Conservation (phyloP, 2,113 vertebrate genomes). For the Micronycteris hirsuta region DNA sequence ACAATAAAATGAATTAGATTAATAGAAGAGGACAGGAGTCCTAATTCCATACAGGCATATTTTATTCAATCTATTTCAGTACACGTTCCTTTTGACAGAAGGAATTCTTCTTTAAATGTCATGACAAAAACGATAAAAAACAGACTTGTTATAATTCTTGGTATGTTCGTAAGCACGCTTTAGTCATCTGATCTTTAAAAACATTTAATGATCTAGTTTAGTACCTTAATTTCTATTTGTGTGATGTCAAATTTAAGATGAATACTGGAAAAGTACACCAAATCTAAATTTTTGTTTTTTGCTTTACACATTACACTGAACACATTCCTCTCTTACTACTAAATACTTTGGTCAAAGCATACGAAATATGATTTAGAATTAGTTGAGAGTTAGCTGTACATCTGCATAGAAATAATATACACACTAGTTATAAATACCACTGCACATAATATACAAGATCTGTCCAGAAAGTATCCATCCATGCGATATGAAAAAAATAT, state of each 20-base stretch:
- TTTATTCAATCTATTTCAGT: constrained; percentile 23
- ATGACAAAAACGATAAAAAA: not conserved
- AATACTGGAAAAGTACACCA: not conserved
- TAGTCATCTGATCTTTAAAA: not conserved
- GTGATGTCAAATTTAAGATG: not conserved
- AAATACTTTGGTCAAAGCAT: not conserved
- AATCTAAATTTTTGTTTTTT: not conserved
- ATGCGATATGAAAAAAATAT: too few relatives aligned
- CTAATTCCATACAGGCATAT: not conserved
- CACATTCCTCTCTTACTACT: not conserved
- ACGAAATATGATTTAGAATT: not conserved
- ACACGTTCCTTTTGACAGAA: constrained; percentile 15
- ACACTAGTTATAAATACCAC: not conserved
- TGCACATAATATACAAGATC: not conserved
- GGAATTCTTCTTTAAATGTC: constrained; percentile 45
- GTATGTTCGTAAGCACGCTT: not conserved
- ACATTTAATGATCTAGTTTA: not conserved
- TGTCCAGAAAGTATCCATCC: too few relatives aligned
- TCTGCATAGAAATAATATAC: not conserved
- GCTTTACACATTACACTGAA: not conserved
- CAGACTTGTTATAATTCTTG: not conserved
- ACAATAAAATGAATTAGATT: constrained; percentile 38
- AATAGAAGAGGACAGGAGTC: constrained; percentile 9
- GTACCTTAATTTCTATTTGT: not conserved
- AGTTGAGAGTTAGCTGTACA: not conserved